These are phyloP conservation scores for Pteromalus puparum DNA, from an alignment of 1,140 invertebrate genomes.

Conservation along the genomic window DNA sequence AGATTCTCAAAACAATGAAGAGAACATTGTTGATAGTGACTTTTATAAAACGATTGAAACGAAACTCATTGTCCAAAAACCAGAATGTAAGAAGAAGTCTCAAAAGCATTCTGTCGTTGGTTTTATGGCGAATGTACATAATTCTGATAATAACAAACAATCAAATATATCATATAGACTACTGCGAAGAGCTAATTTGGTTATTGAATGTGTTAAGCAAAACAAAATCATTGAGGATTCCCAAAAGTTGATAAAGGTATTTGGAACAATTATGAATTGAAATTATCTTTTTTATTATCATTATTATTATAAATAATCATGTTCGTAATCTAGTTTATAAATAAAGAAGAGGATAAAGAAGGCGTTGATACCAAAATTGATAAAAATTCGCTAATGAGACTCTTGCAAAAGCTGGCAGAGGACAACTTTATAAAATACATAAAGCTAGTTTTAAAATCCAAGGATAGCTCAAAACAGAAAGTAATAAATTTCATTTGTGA, in stretches of 20 bases:
- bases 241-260: constrained; percentile 75
- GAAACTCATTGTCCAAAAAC: constrained; percentile 61
- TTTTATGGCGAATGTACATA: constrained; percentile 66
- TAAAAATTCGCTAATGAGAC: constrained; percentile 78
- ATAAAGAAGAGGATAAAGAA: constrained; percentile 76
- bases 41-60: constrained; percentile 66
- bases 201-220: constrained; percentile 78
- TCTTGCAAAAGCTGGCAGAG: constrained; percentile 76
- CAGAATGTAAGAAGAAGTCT: constrained; percentile 56
- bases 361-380: constrained; percentile 78
- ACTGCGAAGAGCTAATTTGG: constrained; percentile 78
- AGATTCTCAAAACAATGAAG: background rate
- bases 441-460: constrained; percentile 66
- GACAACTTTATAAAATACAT: constrained; percentile 80
- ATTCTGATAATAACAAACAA: constrained; percentile 56
- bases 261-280: background rate
- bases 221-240: constrained; percentile 78
- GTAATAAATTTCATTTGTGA: constrained; percentile 78
- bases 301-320: background rate
- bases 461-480: constrained; percentile 70
- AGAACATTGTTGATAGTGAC: constrained; percentile 50
- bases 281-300: background rate
- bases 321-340: constrained; percentile 68
- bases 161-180: constrained; percentile 73
- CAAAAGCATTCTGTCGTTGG: constrained; percentile 58